Percentiles rank a stretch among this genome's conserved stretches.
These are phyloP conservation scores for Coptodon bakossiorum DNA, from an alignment of 2,113 vertebrate species.

Conservation along the genomic window DNA sequence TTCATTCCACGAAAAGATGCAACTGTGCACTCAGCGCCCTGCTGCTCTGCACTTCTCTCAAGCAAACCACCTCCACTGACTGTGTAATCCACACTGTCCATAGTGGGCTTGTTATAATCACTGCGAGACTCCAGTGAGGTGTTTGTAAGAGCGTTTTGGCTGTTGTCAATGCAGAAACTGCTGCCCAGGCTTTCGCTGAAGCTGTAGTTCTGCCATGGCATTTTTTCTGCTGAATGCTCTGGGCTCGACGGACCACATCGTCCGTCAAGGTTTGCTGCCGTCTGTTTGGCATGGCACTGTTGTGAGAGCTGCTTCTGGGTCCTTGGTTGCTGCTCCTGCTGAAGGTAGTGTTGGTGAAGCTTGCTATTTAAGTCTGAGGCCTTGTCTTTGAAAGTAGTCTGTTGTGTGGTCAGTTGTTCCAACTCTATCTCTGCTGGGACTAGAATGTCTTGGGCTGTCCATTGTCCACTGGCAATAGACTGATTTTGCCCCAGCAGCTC, in stretches of 20 bases:
- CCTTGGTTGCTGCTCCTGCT: constrained; percentile 33
- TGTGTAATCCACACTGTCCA: constrained; percentile 10
- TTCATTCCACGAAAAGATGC: constrained; percentile 35
- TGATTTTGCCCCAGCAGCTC: constrained; percentile 15
- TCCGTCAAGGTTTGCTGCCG: constrained; percentile 32
- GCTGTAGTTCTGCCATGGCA: constrained; percentile 41
- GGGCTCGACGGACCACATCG: neutral
- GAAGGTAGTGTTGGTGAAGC: constrained; percentile 34
- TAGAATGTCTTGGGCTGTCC: constrained; percentile 39
- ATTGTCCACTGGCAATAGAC: constrained; percentile 25
- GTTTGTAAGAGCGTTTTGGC: constrained; percentile 28
- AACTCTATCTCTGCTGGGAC: constrained; percentile 19
- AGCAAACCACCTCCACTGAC: constrained; percentile 6
- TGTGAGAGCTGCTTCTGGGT: constrained; percentile 37
- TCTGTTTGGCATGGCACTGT: constrained; percentile 48
- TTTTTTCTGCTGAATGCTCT: neutral
- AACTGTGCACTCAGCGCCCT: neutral
- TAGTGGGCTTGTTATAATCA: constrained; percentile 27
- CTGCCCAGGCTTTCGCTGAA: neutral
- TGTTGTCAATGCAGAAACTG: constrained; percentile 18
- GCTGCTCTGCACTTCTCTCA: neutral
- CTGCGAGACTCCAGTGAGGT: constrained; percentile 26
- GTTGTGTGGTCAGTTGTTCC: constrained; percentile 18
- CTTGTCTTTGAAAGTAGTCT: constrained; percentile 33
- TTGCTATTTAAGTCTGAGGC: neutral